Percentiles rank a stretch among this genome's conserved stretches.
Conservation (phyloP, 92 coral and sea anemone genomes). For the Epizoanthus scotinus region DNA sequence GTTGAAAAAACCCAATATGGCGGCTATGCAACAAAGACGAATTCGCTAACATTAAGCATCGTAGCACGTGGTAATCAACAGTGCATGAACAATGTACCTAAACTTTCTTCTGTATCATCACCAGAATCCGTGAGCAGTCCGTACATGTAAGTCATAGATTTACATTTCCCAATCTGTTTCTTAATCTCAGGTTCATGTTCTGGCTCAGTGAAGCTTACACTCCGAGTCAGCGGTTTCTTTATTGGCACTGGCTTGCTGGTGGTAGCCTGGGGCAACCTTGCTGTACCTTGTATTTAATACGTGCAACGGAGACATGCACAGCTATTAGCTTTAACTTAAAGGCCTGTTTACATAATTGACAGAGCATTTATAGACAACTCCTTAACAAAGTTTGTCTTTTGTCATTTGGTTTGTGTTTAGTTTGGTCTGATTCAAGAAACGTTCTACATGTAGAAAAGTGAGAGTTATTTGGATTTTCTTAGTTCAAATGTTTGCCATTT, state of each 20-base stretch:
- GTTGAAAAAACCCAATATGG: no score
- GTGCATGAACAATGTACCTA: constrained; percentile 17
- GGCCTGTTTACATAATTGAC: constrained; percentile 9
- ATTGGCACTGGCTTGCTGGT: constrained; percentile 33
- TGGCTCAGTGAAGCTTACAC: constrained; percentile 44
- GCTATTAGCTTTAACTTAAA: constrained; percentile 18
- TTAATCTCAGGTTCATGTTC: constrained; percentile 33
- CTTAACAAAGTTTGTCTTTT: no score
- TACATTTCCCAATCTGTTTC: constrained; percentile 28
- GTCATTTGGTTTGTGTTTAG: no score
- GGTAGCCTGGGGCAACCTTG: constrained; percentile 32
- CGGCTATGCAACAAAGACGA: no score
- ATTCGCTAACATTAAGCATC: no score
- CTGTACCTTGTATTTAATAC: constrained; percentile 4
- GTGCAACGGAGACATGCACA: constrained; percentile 8
- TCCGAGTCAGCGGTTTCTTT: constrained; percentile 32
- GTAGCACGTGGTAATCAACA: no score
- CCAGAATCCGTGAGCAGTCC: constrained; percentile 26
- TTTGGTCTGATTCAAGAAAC: no score
- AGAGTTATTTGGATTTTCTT: no score
- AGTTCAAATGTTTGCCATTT: no score
- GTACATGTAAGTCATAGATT: constrained; percentile 39
- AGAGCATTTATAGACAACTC: background rate
- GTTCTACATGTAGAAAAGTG: no score
- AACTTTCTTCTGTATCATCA: constrained; percentile 24